Conservation (phyloP, 1,140 invertebrate genomes). For the Psix sp. region DNA sequence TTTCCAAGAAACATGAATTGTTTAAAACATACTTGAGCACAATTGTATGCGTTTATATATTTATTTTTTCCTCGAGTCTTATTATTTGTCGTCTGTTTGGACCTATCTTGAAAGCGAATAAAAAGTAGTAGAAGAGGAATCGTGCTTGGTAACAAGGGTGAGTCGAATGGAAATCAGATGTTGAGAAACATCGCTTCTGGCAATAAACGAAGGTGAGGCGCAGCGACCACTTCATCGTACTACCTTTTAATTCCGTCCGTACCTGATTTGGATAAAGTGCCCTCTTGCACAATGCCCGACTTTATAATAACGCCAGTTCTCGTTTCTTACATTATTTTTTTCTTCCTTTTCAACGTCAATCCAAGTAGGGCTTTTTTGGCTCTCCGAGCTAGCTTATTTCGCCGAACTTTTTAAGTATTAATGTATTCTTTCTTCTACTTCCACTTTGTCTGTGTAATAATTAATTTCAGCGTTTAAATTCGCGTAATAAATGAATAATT, state of each 20-base stretch:
- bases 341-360: slow-evolving; percentile 44
- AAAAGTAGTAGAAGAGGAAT: slow-evolving; percentile 21
- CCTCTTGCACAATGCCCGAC: slow-evolving; percentile 58
- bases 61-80: too few relatives aligned
- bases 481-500: slow-evolving; percentile 1
- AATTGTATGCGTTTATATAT: too few relatives aligned
- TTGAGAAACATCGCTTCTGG: slow-evolving; percentile 57
- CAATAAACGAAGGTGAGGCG: slow-evolving; percentile 50
- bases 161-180: slow-evolving; percentile 50
- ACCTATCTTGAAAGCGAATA: slow-evolving; percentile 31
- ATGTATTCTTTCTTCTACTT: slow-evolving; percentile 19
- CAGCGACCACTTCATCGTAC: slow-evolving; percentile 64
- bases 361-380: slow-evolving; percentile 35
- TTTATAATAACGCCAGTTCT: slow-evolving; percentile 57
- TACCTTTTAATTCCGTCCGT: slow-evolving; percentile 70
- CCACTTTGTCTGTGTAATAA: slow-evolving; percentile 4
- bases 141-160: slow-evolving; percentile 24
- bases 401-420: slow-evolving; percentile 45
- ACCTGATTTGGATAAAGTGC: slow-evolving; percentile 67
- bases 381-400: slow-evolving; percentile 18
- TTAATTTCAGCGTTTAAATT: slow-evolving; percentile 16
- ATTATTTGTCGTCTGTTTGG: slow-evolving; percentile 36
- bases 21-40: too few relatives aligned
- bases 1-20: too few relatives aligned
- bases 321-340: slow-evolving; percentile 49